Conservation (phyloP, 2,888 invertebrate genomes). For the Mamestra brassicae region DNA sequence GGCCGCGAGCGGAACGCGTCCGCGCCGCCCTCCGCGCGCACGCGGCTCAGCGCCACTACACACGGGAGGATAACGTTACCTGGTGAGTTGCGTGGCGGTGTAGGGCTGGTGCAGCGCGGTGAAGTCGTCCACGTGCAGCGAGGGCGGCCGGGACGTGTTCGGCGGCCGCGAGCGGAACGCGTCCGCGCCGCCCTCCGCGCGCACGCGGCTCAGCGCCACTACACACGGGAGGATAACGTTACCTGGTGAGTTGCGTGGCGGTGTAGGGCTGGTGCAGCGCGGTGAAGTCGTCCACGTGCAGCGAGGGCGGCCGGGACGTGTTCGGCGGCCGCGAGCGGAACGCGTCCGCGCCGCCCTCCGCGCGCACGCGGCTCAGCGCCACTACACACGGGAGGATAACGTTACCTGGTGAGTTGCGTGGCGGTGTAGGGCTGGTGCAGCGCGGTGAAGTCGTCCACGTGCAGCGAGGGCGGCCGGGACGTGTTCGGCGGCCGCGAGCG, state of each 20-base stretch:
- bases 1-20: slow-evolving; percentile 98
- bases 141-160: slow-evolving; percentile 99
- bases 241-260: slow-evolving; percentile 46
- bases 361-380: slow-evolving; percentile 92
- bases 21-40: slow-evolving; percentile 91
- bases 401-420: slow-evolving; percentile 46
- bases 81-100: slow-evolving; percentile 50
- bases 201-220: slow-evolving; percentile 91
- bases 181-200: slow-evolving; percentile 92
- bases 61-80: too few species aligned
- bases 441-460: slow-evolving; percentile 99
- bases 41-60: slow-evolving; percentile 90
- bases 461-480: slow-evolving; percentile 98
- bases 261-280: slow-evolving; percentile 92
- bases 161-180: slow-evolving; percentile 98
- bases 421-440: slow-evolving; percentile 88
- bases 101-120: slow-evolving; percentile 93
- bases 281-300: slow-evolving; percentile 99
- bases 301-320: slow-evolving; percentile 98
- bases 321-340: slow-evolving; percentile 99
- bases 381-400: too few species aligned
- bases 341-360: slow-evolving; percentile 92
- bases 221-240: too few species aligned
- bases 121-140: slow-evolving; percentile 99
- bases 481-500: slow-evolving; percentile 99